Percentiles rank a stretch among this genome's conserved stretches.
phyloP scores from a whole-genome alignment of 2,797 vertebrate species.

The Yasuhikotakia modesta region DNA sequence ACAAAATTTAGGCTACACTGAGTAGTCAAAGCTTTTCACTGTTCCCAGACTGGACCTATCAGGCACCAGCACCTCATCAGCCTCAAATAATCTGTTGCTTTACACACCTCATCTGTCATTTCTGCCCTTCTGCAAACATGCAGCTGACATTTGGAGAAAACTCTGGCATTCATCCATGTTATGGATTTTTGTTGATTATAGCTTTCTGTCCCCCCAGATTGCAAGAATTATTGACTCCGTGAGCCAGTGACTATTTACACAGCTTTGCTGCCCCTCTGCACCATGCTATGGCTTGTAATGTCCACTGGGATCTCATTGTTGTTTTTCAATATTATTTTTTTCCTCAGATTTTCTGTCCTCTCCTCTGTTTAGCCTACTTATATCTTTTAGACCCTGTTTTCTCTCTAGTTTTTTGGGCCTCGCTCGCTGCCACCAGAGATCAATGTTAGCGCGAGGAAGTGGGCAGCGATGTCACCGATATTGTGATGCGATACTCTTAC shows the following conservation, averaged over 20 bases:
- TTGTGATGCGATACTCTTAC: constrained; percentile 77
- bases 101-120: constrained; percentile 78
- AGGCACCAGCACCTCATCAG: constrained; percentile 73
- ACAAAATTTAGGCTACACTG: background rate
- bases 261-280: constrained; percentile 68
- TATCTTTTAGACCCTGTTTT: constrained; percentile 26
- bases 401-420: constrained; percentile 66
- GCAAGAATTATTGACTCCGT: constrained; percentile 80
- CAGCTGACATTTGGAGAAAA: constrained; percentile 80
- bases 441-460: constrained; percentile 70
- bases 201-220: constrained; percentile 76
- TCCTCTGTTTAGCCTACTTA: constrained; percentile 24
- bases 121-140: constrained; percentile 81
- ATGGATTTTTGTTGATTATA: constrained; percentile 83
- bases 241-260: constrained; percentile 79
- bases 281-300: constrained; percentile 63
- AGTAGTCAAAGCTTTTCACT: constrained; percentile 48
- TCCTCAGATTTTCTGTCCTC: constrained; percentile 55
- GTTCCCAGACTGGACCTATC: constrained; percentile 68
- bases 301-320: constrained; percentile 65
- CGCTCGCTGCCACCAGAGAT: constrained; percentile 73
- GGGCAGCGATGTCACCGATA: constrained; percentile 78
- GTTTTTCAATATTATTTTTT: constrained; percentile 65
- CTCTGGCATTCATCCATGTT: constrained; percentile 80
- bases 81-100: constrained; percentile 68